Evolutionary conservation across 2,113 vertebrate species (phyloP), one percentile per base, ranked within the genome.

Genomic region (Tyto alba): DNA sequence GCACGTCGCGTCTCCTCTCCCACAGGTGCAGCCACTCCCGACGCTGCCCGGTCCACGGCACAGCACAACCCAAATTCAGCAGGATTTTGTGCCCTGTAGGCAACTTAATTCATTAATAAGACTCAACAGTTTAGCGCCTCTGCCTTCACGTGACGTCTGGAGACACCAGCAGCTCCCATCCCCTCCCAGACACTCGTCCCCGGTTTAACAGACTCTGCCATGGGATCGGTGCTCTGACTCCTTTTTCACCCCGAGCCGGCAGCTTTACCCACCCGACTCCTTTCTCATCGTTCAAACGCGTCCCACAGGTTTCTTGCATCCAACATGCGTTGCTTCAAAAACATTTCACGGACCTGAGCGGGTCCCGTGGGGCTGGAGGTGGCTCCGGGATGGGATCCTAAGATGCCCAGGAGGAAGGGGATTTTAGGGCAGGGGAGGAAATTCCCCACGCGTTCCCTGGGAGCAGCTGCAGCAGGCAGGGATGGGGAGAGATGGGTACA

Each of bases 291-390:
- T 5, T 48, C 34, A 9, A 56, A 47, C 4, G 0, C 6, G 1
- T 1, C 29, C 50, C 15, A 7, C 32, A 34, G 11, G 47, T 85
- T 85, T 14, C 63, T 47, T 34, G 12, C 29, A 1, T 1, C 2
- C 32, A 48, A 6, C 19, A 0, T 4, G 15, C 0, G 0, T 26
- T 34, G 22, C 38, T 71, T 73, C 62, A 34, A 0, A 23, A 63
- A 9, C 12, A 25, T 77, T 67, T 88, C 17, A 2, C 10, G 67
- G 71, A 11, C 36, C 55, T 21, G 19, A 41, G 9, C 15, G 36
- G 56, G 5, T 68, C 67, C 62, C 25, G 3, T 0, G 0, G 62
- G 52, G 8, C 48, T 2, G 1, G 60, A 76, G 38, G 11, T 20
- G 64, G 32, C 53, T 83, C 53, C 3, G 0, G 7, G 57, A n/a